phyloP scores from a whole-genome alignment of 2,113 vertebrate species.

The Dascyllus trimaculatus region DNA sequence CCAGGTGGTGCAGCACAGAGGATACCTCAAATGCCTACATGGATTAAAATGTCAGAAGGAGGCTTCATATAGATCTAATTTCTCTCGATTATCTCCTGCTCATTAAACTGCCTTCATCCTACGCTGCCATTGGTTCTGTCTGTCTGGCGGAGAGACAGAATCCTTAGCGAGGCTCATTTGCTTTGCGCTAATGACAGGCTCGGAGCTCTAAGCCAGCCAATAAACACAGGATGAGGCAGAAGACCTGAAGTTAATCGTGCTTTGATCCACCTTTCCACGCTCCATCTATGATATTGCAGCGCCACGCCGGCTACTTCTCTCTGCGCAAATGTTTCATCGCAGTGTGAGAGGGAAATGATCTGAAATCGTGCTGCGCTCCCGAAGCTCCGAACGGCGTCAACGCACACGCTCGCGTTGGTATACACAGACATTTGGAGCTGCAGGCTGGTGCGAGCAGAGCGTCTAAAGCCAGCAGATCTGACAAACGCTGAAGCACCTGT shows the following conservation, averaged over 20 bases:
- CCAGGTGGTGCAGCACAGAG: slow-evolving; percentile 25
- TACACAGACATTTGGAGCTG: slow-evolving; percentile 30
- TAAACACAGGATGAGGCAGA: slow-evolving; percentile 48
- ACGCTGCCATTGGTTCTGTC: slow-evolving; percentile 3
- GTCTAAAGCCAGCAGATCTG: slow-evolving; percentile 51
- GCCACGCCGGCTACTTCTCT: slow-evolving; percentile 16
- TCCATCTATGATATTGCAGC: slow-evolving; percentile 4
- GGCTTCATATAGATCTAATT: slow-evolving; percentile 52
- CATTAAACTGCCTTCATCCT: slow-evolving; percentile 56
- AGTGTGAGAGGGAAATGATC: slow-evolving; percentile 16
- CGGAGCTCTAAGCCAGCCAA: slow-evolving; percentile 43
- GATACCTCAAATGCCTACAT: slow-evolving; percentile 25
- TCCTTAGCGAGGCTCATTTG: slow-evolving; percentile 45
- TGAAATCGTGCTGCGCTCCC: slow-evolving; percentile 23
- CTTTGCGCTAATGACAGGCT: slow-evolving; percentile 52
- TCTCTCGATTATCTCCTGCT: slow-evolving; percentile 58
- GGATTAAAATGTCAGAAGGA: slow-evolving; percentile 51
- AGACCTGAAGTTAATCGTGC: slow-evolving; percentile 45
- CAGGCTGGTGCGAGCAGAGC: slow-evolving; percentile 16
- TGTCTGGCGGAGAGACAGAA: slow-evolving; percentile 31
- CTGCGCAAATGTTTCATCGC: background rate
- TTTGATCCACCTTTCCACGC: slow-evolving; percentile 56
- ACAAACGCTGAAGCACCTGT: slow-evolving; percentile 68
- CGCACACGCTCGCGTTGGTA: background rate
- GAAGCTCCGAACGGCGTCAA: background rate